Evolutionary conservation across 35 echinoderm and acorn worm species (phyloP), one percentile per base, ranked within the genome.

Genomic region (Apostichopus japonicus): DNA sequence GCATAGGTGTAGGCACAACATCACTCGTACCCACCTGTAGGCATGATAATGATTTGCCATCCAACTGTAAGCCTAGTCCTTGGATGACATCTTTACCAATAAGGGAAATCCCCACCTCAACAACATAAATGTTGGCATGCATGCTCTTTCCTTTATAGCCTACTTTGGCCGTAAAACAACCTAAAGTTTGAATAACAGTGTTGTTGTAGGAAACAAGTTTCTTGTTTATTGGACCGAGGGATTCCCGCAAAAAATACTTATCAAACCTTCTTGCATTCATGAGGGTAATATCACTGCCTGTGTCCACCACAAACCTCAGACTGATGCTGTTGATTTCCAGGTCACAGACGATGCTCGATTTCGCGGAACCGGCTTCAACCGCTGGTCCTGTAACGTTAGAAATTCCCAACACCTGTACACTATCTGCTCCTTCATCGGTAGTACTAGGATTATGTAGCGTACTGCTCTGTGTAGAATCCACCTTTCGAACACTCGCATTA

Each of bases 261-360:
- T 93, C 86, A 79, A 90, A 91, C 15, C 53, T 54, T 33, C 53
- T 81, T 55, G 76, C 25, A 7, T 71, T 86, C 75, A 93, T 24
- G 53, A 95, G 83, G 13, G 86, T 86, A 11, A 95, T 91, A 84
- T 79, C 55, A 55, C 80, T 92, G 33, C 90, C 89, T 53, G 90
- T 95, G 77, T 95, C 94, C 72, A 95, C 73, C 23, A 94, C 27
- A 87, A 94, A 91, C 17, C 51, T n/a, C 17, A 94, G 23, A 15
- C 23, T 90, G 21, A 91, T 75, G 24, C 63, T 56, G 27, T 81
- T 53, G 10, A 88, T 21, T 54, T 78, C 70, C n/a, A 95, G 62
- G 6, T 55, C 65, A 79, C 91, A 86, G 19, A 53, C 91, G 10
- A 94, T 77, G n/a, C 65, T 6, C 11, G 19, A 8, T 59, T 25